Evolutionary conservation across 2,888 invertebrate species (phyloP), one percentile per base, ranked within the genome.

Genomic region (Phaonia tiefii): DNA sequence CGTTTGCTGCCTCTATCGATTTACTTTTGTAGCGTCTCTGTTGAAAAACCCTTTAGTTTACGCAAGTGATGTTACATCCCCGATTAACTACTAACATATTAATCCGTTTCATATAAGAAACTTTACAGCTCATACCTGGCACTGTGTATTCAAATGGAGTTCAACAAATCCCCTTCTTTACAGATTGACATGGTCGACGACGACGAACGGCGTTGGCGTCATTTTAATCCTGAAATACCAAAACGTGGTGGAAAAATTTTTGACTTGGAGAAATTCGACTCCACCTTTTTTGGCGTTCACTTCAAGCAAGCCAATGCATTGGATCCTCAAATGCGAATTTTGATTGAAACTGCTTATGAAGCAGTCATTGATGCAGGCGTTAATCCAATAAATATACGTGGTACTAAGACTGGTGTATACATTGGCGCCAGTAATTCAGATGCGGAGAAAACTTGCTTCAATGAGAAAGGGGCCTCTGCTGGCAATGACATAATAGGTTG

Each of bases 181-280:
- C 54, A 95, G 92, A 93, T 95, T 84, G 97, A 98, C 87, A 93
- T 98, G 92, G 94, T 97, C 76, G 96, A 96, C 71, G 95, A 94
- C 20, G 95, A 96, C 86, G 93, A 93, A 82, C 92, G 94, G 51
- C 92, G 97, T 84, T 97, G 96, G 97, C 92, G 93, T 77, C 91
- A 93, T 31, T 92, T 92, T 15, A 94, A 95, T 86, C 93, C 94
- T 0, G 95, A 95, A 86, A 94, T 96, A 82, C 96, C 96, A 0
- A 93, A 93, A 84, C 91, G 95, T 10, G 93, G 93, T 0, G 96
- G 96, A 37, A 95, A 95, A 89, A 91, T 96, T 70, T 92, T 93
- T 85, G 91, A 93, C 84, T 92, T 96, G 11, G 92, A 92, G 83
- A 95, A 95, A 86, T 96, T 96, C 87, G 95, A 95, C 87, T 95